Evolutionary conservation across 1,140 invertebrate genomes (phyloP).

Genomic region (Elymnias hypermnestra): DNA sequence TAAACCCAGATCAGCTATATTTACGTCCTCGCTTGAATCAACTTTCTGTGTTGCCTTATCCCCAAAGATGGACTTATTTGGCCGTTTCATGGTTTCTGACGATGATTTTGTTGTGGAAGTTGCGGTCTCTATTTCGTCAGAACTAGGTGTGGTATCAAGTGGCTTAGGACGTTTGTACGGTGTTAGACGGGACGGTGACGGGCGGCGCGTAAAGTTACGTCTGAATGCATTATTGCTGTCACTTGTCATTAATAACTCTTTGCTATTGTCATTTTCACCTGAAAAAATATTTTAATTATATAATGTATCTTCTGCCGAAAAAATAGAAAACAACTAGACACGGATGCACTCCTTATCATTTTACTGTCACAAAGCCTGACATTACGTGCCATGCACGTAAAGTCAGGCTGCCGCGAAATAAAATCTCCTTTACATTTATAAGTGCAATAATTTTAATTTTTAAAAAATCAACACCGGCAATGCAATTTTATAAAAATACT

Average conservation of each 20-base stretch:
- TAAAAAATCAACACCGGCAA: no score
- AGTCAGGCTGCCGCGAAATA: no score
- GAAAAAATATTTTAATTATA: neutral
- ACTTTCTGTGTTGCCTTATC: conserved; percentile 14
- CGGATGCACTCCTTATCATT: no score
- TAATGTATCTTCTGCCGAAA: neutral
- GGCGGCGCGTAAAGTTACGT: conserved; percentile 54
- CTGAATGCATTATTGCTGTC: conserved; percentile 51
- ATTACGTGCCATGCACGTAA: no score
- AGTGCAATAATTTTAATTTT: no score
- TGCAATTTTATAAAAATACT: no score
- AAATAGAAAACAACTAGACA: conserved; percentile 4
- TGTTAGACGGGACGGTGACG: conserved; percentile 45
- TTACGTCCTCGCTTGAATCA: conserved; percentile 23
- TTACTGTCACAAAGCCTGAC: no score
- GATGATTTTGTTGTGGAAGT: conserved; percentile 8
- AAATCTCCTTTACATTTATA: no score
- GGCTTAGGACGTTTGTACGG: conserved; percentile 43
- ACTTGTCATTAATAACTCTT: conserved; percentile 59
- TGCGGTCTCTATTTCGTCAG: conserved; percentile 14
- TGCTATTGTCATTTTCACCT: conserved; percentile 49
- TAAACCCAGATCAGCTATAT: conserved; percentile 22
- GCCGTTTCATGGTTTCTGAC: no score
- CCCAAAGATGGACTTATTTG: no score
- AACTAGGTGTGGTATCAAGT: conserved; percentile 17